Percentiles rank a stretch among this genome's conserved stretches.
Conservation (phyloP, 2,797 vertebrate species). For the Enteromius treurensis region DNA sequence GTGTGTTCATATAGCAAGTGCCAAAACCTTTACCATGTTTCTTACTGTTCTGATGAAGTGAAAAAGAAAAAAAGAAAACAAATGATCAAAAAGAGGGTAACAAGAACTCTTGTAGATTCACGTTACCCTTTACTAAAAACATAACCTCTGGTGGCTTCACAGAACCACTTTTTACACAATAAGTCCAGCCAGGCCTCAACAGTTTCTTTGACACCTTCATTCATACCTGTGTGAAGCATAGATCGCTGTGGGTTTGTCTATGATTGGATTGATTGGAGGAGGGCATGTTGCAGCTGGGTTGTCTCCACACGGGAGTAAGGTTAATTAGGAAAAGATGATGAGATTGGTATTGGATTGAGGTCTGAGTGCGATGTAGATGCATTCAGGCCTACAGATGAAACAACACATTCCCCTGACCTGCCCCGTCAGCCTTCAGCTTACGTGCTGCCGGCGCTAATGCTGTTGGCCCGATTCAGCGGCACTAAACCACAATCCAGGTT, state of each 20-base stretch:
- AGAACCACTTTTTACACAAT: background rate
- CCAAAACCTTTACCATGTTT: background rate
- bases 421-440: slow-evolving; percentile 1
- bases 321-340: slow-evolving; percentile 62
- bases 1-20: background rate
- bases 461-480: background rate
- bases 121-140: background rate
- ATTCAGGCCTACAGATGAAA: slow-evolving; percentile 37
- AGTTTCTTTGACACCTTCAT: background rate
- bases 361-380: slow-evolving; percentile 47
- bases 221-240: slow-evolving; percentile 3
- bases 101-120: background rate
- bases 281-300: slow-evolving; percentile 59
- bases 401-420: slow-evolving; percentile 21
- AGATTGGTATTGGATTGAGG: slow-evolving; percentile 62
- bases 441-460: background rate
- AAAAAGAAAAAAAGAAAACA: background rate
- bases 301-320: slow-evolving; percentile 60
- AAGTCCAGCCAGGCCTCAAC: background rate
- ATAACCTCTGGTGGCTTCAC: background rate
- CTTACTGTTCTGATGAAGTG: background rate
- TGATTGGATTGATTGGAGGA: slow-evolving; percentile 50
- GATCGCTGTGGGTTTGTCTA: slow-evolving; percentile 39
- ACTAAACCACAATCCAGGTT: slow-evolving; percentile 4
- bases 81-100: background rate